A percentile compares a stretch with the other conserved stretches of the same genome.
phyloP scores from a whole-genome alignment of 2,113 vertebrate species.

The Eubucco bourcierii region DNA sequence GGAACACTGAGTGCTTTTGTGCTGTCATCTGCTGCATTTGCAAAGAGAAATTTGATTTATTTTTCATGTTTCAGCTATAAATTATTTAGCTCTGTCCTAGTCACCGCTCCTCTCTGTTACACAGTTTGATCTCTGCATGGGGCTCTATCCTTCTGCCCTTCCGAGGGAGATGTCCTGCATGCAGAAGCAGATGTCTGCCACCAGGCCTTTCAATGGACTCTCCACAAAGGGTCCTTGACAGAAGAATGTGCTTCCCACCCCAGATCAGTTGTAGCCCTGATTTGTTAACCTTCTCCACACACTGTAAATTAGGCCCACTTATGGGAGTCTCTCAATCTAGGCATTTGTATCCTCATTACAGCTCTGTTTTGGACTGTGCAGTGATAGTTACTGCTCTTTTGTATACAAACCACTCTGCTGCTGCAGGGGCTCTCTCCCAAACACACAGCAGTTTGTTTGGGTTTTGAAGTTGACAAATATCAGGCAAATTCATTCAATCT shows the following conservation, averaged over 20 bases:
- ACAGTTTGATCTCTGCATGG: no score
- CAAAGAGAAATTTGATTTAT: no score
- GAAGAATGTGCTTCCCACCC: background rate
- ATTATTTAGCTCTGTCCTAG: no score
- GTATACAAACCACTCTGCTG: background rate
- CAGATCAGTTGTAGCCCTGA: background rate
- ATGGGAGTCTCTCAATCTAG: background rate
- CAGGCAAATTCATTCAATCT: background rate
- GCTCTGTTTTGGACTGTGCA: background rate
- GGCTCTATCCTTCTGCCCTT: no score
- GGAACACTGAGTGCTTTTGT: no score
- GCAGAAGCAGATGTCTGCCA: background rate
- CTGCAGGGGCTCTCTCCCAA: background rate
- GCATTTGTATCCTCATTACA: background rate
- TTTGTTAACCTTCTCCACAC: background rate
- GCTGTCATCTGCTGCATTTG: no score
- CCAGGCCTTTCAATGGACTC: background rate
- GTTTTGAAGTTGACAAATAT: background rate
- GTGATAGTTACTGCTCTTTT: background rate
- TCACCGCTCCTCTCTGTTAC: no score
- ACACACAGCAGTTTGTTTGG: background rate
- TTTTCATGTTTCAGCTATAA: no score
- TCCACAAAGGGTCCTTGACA: background rate
- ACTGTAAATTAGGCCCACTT: background rate
- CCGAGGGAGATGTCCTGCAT: background rate